phyloP scores from a whole-genome alignment of 2,113 vertebrate genomes.

The Ploceus nigricollis region DNA sequence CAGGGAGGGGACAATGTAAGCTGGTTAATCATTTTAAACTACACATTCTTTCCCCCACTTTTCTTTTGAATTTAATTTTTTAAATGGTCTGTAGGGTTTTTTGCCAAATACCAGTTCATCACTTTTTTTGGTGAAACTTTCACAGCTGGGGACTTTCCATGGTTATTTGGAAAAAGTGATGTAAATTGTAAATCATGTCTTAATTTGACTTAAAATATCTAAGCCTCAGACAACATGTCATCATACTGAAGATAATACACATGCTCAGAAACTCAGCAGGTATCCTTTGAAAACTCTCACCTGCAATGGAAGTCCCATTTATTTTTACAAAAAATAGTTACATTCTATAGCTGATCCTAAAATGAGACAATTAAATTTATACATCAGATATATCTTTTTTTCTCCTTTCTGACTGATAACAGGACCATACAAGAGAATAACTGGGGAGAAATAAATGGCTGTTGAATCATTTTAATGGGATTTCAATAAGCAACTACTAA shows the following conservation, averaged over 20 bases:
- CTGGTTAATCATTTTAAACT: neutral
- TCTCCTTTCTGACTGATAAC: neutral
- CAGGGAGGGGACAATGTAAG: neutral
- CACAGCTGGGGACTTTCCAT: constrained; percentile 43
- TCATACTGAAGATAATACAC: neutral
- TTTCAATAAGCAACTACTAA: neutral
- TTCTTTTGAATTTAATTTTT: neutral
- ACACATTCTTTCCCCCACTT: neutral
- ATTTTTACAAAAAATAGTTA: neutral
- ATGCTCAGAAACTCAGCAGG: neutral
- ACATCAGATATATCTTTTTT: neutral
- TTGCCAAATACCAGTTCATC: neutral
- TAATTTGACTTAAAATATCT: constrained; percentile 10
- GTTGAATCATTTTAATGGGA: neutral
- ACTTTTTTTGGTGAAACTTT: constrained; percentile 11
- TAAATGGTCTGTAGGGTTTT: neutral
- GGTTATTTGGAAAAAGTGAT: constrained; percentile 54
- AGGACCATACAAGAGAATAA: neutral
- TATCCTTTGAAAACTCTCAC: neutral
- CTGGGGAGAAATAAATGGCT: neutral
- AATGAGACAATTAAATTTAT: neutral
- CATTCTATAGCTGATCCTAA: neutral
- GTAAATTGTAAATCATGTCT: neutral
- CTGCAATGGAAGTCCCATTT: neutral
- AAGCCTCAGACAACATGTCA: neutral